Evolutionary conservation across 2,113 vertebrate genomes (phyloP).

Genomic region (Crotophaga sulcirostris): DNA sequence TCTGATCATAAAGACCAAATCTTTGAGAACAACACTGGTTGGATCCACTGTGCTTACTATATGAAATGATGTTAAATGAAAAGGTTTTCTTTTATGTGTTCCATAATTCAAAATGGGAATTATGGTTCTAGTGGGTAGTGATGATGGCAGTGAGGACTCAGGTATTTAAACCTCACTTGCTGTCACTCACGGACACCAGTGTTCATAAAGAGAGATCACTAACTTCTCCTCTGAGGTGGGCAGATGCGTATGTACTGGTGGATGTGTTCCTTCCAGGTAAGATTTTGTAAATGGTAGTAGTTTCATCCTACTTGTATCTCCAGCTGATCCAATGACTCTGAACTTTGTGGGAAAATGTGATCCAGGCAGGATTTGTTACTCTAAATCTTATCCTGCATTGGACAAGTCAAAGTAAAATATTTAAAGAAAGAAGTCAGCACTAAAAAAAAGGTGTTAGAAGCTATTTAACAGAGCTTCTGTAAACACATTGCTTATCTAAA

Average conservation of each 20-base stretch:
- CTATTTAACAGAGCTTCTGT: neutral
- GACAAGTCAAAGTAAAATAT: neutral
- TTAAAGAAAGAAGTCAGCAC: neutral
- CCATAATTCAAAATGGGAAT: accelerated
- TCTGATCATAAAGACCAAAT: neutral
- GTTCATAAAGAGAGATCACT: neutral
- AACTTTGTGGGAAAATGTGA: neutral
- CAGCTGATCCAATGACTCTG: neutral
- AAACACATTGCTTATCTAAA: neutral
- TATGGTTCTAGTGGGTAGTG: neutral
- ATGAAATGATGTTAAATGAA: neutral
- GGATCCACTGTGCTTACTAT: neutral
- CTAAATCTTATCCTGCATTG: neutral
- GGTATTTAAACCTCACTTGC: neutral
- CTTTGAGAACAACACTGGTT: neutral
- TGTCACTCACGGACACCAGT: neutral
- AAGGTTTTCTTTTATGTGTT: neutral
- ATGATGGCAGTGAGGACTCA: neutral
- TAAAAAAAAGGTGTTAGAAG: neutral
- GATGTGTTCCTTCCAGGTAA: neutral
- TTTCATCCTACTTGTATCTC: neutral
- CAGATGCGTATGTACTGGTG: neutral
- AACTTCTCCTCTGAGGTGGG: neutral
- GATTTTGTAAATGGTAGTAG: neutral
- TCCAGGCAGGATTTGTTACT: neutral